Evolutionary conservation across 2,888 invertebrate genomes (phyloP).

Genomic region (Vesta saturnalis): DNA sequence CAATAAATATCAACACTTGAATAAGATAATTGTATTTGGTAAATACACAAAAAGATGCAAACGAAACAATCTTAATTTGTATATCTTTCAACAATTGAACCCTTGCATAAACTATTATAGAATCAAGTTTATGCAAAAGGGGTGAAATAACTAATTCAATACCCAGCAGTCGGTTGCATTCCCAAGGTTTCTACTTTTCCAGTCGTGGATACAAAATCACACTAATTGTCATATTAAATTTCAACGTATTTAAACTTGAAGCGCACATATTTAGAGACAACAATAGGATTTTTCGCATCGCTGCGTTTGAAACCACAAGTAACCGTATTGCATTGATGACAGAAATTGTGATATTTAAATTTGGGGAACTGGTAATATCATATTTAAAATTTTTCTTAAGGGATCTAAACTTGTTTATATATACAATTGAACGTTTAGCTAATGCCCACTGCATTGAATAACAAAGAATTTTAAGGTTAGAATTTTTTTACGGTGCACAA

Average conservation of each 20-base stretch:
- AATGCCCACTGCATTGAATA: slow-evolving; percentile 14
- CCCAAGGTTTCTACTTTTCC: slow-evolving; percentile 34
- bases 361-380: slow-evolving; percentile 34
- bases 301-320: slow-evolving; percentile 57
- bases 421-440: slow-evolving; percentile 18
- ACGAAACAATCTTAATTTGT: neutral
- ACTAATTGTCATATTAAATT: slow-evolving; percentile 58
- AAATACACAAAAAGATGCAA: neutral
- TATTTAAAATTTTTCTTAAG: slow-evolving; percentile 18
- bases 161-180: slow-evolving; percentile 30
- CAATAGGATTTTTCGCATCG: slow-evolving; percentile 57
- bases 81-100: slow-evolving; percentile 3
- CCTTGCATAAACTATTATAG: neutral
- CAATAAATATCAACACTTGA: no score
- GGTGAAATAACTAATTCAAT: slow-evolving; percentile 24
- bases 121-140: slow-evolving; percentile 21
- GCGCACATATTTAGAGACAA: slow-evolving; percentile 51
- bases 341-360: slow-evolving; percentile 50
- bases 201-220: slow-evolving; percentile 53
- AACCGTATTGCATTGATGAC: slow-evolving; percentile 55
- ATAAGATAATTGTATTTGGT: no score
- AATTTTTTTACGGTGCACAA: neutral
- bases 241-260: slow-evolving; percentile 53
- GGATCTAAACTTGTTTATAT: slow-evolving; percentile 22
- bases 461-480: neutral